Percentiles rank a stretch among this genome's conserved stretches.
These are phyloP conservation scores for Sciurus niger DNA, from an alignment of 2,113 vertebrate species.

Conservation along the genomic window DNA sequence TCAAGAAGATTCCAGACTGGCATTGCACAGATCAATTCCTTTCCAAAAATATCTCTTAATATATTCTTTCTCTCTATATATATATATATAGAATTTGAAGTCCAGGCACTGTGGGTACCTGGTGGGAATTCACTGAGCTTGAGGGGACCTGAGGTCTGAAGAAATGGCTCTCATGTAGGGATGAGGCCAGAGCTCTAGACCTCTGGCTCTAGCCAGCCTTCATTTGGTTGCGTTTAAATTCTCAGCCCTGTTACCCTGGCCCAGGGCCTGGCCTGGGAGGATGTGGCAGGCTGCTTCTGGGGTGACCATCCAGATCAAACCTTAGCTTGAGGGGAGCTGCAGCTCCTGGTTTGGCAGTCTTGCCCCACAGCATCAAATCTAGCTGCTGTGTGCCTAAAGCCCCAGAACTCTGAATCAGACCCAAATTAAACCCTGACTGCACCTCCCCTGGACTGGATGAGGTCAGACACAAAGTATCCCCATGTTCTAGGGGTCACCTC, in stretches of 20 bases:
- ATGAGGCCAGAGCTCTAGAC: neutral
- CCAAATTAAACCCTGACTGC: neutral
- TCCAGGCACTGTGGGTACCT: constrained; percentile 79
- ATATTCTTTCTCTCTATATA: constrained; percentile 78
- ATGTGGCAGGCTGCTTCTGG: constrained; percentile 19
- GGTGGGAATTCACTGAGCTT: constrained; percentile 80
- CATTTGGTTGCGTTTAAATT: constrained; percentile 67
- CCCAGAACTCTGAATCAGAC: constrained; percentile 55
- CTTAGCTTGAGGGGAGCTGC: neutral
- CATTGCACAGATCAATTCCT: constrained; percentile 91
- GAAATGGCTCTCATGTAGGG: neutral
- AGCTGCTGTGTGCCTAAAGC: neutral
- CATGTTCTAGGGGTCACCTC: neutral
- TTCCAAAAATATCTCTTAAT: constrained; percentile 90
- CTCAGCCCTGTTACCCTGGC: neutral
- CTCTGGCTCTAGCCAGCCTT: constrained; percentile 36
- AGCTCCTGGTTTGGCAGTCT: neutral
- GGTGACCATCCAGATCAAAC: neutral
- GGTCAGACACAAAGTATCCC: neutral
- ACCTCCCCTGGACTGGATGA: neutral
- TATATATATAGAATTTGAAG: constrained; percentile 86
- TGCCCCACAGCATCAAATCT: neutral
- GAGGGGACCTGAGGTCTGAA: neutral
- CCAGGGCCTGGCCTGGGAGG: neutral
- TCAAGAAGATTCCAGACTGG: constrained; percentile 85